A percentile compares a stretch with the other conserved stretches of the same genome.
Conservation (phyloP, 2,888 invertebrate genomes). For the Erpobdella octoculata region DNA sequence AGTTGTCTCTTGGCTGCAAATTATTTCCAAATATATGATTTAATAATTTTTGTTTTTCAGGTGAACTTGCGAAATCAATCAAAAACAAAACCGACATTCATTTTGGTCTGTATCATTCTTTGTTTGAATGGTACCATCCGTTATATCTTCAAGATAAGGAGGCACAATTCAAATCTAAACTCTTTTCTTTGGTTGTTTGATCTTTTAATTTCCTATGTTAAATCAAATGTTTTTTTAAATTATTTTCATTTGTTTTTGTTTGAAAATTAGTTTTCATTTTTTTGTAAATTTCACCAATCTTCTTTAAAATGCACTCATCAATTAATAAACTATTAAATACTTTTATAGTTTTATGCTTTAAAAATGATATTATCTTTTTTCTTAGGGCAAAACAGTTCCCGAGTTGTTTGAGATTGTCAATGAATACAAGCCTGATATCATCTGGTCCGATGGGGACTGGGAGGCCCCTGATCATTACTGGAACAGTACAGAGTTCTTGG, state of each 20-base stretch:
- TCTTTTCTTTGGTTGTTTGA: slow-evolving; percentile 35
- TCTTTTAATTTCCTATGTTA: neutral
- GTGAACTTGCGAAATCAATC: slow-evolving; percentile 43
- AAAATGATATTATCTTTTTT: slow-evolving; percentile 15
- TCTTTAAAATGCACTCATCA: no score
- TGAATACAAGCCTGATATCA: slow-evolving; percentile 48
- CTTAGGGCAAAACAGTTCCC: slow-evolving; percentile 48
- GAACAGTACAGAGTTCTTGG: slow-evolving; percentile 51
- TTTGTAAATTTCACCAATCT: no score
- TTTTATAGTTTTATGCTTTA: neutral
- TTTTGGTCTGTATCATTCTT: slow-evolving; percentile 50
- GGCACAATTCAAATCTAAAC: slow-evolving; percentile 36
- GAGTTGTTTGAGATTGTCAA: slow-evolving; percentile 65
- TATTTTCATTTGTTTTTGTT: no score
- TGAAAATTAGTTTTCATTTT: no score
- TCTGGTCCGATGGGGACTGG: slow-evolving; percentile 65
- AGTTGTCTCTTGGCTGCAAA: no score
- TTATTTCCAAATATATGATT: no score
- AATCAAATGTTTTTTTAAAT: neutral
- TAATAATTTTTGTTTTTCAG: slow-evolving; percentile 35
- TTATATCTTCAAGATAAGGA: slow-evolving; percentile 44
- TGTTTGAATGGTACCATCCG: slow-evolving; percentile 52
- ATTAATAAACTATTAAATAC: neutral
- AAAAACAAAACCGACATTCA: slow-evolving; percentile 55
- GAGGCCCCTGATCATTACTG: slow-evolving; percentile 60